Evolutionary conservation across 2,113 vertebrate species (phyloP), one percentile per base, ranked within the genome.

Genomic region (Anolis carolinensis): DNA sequence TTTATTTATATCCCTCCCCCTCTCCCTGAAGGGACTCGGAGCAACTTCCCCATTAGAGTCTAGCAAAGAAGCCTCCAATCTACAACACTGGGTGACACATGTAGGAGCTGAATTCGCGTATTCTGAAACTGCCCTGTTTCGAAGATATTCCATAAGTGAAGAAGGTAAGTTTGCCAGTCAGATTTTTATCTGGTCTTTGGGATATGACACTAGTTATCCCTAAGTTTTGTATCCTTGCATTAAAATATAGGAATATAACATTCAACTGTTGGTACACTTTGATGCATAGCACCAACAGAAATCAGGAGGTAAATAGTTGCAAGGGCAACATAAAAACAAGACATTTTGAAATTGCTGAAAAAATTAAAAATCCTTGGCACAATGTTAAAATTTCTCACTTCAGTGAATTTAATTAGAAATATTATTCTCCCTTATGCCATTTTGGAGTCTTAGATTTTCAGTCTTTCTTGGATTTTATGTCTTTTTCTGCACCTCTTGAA

Each of bases 401-500:
- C 70, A 75, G 10, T 86, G 70, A 86, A 39, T 72, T 86, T 86
- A 86, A 86, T 74, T 86, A 74, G 68, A 74, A 63, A 81, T 73
- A 74, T 86, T 80, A 73, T 81, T 86, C 63, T 72, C 32, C 44
- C 30, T 81, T 81, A 74, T 67, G 59, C 70, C 36, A 52, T 74
- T 73, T 86, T 81, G 65, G 4, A 50, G 70, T 81, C n/a, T 73
- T 81, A 85, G 21, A 72, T 87, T 79, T 79, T 63, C 13, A 73
- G 52, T 79, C 39, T 72, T 83, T 85, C 80, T 77, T 39, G 73
- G 73, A 76, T 34, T 85, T 50, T 30, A 83, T 73, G 36, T 77
- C 89, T 94, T 88, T 68, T 65, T 80, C 71, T 18, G 83, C 65
- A 63, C 84, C 92, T 84, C 90, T 91, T 92, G 79, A 79, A 74